Evolutionary conservation across 2,888 invertebrate genomes (phyloP), one percentile per base, ranked within the genome.

Genomic region (Lucinisca nassula): DNA sequence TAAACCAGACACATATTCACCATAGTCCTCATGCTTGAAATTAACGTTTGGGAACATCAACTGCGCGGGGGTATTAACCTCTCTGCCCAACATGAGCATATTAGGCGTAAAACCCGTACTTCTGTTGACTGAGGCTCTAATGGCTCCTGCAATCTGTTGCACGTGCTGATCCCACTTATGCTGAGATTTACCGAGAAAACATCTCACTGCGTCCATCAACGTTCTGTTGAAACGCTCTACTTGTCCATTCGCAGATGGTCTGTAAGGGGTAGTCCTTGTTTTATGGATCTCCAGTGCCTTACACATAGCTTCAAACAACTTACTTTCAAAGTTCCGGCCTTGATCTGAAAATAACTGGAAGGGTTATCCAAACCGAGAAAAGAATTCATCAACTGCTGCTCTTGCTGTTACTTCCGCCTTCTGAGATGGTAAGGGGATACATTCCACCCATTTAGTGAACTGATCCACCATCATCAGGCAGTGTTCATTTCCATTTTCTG

Each of bases 381-480:
- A 73, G 38, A 73, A 73, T n/a, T 37, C 24, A 30, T 73, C 73
- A 8, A 73, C n/a, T 6, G 73, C 73, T 73, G 73, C 73, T 73
- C 27, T 73, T 8, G 73, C 38, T 8, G 73, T 73, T 17, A 73
- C 21, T n/a, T 73, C 73, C 37, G 73, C 73, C 30, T 73, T 73
- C 4, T 73, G 73, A 37, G 73, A 37, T 6, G 73, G 73, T 40
- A 73, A 37, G 6, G 73, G 73, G 4, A 73, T 40, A 40, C 73
- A 40, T 24, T 70, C 70, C 70, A 70, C 70, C 70, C 70, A 70
- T 24, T 70, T 70, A n/a, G n/a, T n/a, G n/a, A n/a, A n/a, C n/a
- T n/a, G n/a, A n/a, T n/a, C n/a, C n/a, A n/a, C n/a, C n/a, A 10
- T n/a, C 70, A 70, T 73, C 14, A 73, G 38, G 40, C 73, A 73